Evolutionary conservation across 2,888 invertebrate species (phyloP).

Genomic region (Euspilapteryx auroguttella): DNA sequence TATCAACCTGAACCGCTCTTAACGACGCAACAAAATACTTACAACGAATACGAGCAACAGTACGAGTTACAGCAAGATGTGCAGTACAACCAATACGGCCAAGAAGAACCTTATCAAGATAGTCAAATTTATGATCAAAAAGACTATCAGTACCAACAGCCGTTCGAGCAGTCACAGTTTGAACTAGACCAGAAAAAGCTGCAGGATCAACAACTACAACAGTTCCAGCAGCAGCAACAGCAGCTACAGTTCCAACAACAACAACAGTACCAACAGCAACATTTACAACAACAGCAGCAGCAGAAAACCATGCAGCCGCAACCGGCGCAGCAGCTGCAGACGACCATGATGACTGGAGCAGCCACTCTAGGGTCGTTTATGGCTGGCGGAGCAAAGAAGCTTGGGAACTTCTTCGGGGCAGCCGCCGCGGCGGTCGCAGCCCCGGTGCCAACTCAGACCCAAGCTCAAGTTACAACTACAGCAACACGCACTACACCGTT

Average conservation of each 20-base stretch:
- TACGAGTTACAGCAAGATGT: too few species aligned
- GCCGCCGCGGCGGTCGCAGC: conserved; percentile 46
- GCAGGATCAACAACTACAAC: conserved; percentile 7
- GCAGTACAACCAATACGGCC: too few species aligned
- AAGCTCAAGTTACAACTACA: conserved; percentile 15
- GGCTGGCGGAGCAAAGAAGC: conserved; percentile 51
- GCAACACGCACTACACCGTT: conserved; percentile 19
- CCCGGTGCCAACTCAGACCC: conserved; percentile 24
- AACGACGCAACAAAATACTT: conserved; percentile 27
- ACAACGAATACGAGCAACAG: conserved; percentile 23
- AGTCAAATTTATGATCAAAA: conserved; percentile 13
- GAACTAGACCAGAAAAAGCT: not conserved
- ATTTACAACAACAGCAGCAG: conserved; percentile 21
- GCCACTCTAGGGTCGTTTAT: conserved; percentile 51
- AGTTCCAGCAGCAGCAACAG: conserved; percentile 11
- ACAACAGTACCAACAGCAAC: conserved; percentile 14
- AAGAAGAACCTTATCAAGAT: too few species aligned
- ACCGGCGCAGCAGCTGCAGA: conserved; percentile 39
- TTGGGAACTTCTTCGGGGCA: conserved; percentile 51
- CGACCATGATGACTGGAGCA: conserved; percentile 42
- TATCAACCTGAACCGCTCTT: conserved; percentile 31
- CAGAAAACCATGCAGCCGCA: conserved; percentile 26
- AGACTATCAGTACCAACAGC: conserved; percentile 6
- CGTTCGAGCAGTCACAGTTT: not conserved
- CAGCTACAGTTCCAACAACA: conserved; percentile 15